A percentile compares a stretch with the other conserved stretches of the same genome.
Conservation (phyloP, 1,140 invertebrate genomes). For the Zaprionus ornatus region DNA sequence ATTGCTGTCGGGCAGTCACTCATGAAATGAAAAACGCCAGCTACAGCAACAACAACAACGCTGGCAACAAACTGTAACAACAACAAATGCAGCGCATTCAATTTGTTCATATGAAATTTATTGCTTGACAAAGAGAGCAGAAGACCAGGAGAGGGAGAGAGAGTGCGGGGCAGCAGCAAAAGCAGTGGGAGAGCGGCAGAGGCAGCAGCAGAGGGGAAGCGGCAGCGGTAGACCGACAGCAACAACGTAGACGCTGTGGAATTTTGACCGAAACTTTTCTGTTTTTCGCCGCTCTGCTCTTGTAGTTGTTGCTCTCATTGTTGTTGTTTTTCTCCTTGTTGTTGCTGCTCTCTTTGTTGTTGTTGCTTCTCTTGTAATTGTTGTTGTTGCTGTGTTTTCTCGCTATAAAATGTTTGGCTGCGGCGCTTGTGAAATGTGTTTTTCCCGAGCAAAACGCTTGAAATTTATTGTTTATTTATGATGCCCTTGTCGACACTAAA, state of each 20-base stretch:
- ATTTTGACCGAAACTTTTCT: conserved; percentile 26
- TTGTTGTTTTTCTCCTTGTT: background rate
- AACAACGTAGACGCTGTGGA: conserved; percentile 27
- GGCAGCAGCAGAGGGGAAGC: background rate
- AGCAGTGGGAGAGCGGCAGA: background rate
- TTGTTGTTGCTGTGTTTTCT: background rate
- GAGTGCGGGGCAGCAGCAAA: background rate
- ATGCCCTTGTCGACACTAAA: conserved; percentile 52
- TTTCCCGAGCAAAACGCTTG: conserved; percentile 23
- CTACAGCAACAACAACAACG: conserved; percentile 33
- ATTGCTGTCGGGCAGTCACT: conserved; percentile 77
- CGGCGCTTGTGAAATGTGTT: conserved; percentile 31
- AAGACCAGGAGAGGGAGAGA: background rate
- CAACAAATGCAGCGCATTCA: conserved; percentile 52
- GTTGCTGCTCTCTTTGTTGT: background rate
- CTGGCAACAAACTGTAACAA: conserved; percentile 20
- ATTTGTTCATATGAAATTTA: conserved; percentile 78
- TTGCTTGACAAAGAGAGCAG: conserved; percentile 57
- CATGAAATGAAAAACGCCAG: conserved; percentile 75
- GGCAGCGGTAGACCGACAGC: background rate
- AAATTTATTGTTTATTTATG: conserved; percentile 49
- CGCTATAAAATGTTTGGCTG: conserved; percentile 37
- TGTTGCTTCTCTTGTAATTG: background rate
- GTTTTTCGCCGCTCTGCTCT: conserved; percentile 6
- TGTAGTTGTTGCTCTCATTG: background rate